These are phyloP conservation scores for Solenodon paradoxus DNA, from an alignment of 2,113 vertebrate species.

Conservation along the genomic window DNA sequence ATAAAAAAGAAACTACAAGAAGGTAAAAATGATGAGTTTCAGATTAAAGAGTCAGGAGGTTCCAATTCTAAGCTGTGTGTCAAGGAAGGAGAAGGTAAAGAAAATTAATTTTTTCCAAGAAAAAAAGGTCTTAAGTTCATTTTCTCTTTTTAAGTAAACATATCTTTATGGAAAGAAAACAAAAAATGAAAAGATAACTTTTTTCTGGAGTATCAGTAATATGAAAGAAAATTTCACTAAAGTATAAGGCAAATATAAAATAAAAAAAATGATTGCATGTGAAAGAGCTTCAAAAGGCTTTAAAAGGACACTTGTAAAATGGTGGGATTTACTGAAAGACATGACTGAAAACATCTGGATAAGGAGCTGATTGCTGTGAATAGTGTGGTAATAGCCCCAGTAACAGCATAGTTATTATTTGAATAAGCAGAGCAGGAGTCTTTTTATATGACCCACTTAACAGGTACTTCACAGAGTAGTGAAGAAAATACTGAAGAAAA, in stretches of 20 bases:
- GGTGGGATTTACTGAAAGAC: not conserved
- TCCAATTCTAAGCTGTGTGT: not conserved
- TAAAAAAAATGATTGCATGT: not conserved
- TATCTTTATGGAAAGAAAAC: constrained; percentile 31
- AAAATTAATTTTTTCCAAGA: not conserved
- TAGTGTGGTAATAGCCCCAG: too few relatives aligned
- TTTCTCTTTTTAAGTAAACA: constrained; percentile 22
- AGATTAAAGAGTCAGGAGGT: not conserved
- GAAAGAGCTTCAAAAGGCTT: not conserved
- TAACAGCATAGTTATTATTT: too few relatives aligned
- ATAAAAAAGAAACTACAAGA: not conserved
- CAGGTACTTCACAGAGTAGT: not conserved
- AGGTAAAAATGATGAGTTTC: not conserved
- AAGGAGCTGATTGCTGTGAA: too few relatives aligned
- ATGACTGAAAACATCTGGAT: not conserved
- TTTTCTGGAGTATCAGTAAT: not conserved
- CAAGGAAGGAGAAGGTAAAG: not conserved
- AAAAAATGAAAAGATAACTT: not conserved
- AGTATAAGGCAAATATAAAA: not conserved
- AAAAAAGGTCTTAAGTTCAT: not conserved
- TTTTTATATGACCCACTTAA: not conserved
- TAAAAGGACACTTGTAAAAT: not conserved
- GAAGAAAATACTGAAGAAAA: not conserved
- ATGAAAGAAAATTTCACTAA: not conserved
- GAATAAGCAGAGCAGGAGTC: not conserved